Evolutionary conservation across 1,140 invertebrate genomes (phyloP), one percentile per base, ranked within the genome.

Genomic region (Proctacanthus coquilletti): DNA sequence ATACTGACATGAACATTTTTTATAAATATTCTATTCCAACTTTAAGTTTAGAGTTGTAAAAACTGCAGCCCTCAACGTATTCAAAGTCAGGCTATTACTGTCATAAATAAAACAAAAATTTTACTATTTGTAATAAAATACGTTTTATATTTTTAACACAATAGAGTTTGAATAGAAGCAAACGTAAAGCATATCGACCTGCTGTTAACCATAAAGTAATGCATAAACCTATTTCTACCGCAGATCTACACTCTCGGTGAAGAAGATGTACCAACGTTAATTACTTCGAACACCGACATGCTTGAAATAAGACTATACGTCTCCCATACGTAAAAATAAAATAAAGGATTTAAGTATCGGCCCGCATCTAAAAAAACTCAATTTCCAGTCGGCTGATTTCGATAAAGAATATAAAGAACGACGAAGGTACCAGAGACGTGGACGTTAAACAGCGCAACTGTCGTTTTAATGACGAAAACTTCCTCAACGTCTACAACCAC

Each of bases 381-480:
- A n/a, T n/a, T n/a, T 11, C 13, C 4, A 72, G 69, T 34, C 65
- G 70, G 19, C 58, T 60, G 21, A 65, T 71, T 19, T 59, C 67
- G 10, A 64, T 74, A 27, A 64, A 63, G 5, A 71, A 70, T 29
- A 72, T 74, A 38, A 69, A 71, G 37, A 75, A 75, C 43, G 72
- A 74, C 39, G 60, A 60, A 3, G 60, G 61, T 11, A 68, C 72
- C 2, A 58, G 65, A 1, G 47, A 66, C 6, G 69, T 74, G 4
- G 59, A 63, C 11, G 62, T 72, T 0, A 50, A 57, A 3, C 72
- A 73, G 45, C 50, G 66, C 14, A 65, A 50, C 41, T 80, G 77
- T 48, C 65, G 72, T 8, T 78, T 76, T 43, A 66, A 63, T 0
- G 68, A 75, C 35, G 76, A 80, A 53, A 71, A 71, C 38, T 62